Base-by-base conservation (phyloP, 2,113 vertebrate species). In the Elgaria multicarinata region DNA sequence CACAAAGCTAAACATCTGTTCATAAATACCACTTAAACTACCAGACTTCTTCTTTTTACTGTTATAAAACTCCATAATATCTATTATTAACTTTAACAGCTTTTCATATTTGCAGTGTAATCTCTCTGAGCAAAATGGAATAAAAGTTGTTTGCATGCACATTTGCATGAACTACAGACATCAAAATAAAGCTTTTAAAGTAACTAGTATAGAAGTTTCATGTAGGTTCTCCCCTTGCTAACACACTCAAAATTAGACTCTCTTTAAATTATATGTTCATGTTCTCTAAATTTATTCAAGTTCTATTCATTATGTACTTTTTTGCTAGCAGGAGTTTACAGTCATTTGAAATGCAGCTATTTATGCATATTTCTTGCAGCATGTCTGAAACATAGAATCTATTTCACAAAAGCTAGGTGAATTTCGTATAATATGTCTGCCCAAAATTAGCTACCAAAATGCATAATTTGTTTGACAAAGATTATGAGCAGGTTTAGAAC, bases 1-100 rank as follows among this genome's bases (percentile, higher is more conserved):
- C 81, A 90, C 85, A 87, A 91, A 91, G 24, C 3, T 42, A 86
- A 92, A 91, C 81, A 88, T 18, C 22, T 90, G 33, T 74, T 90
- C 71, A 74, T 83, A 90, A 92, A 69, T 72, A 72, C 44, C 62
- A 92, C 77, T 87, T n/a, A 87, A 85, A 90, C 87, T 16, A 1
- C 62, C 31, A 79, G 71, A 86, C 24, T 92, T 86, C 14, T 78
- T 71, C 78, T 26, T 44, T 87, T 89, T 77, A 90, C 58, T 72
- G 31, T 83, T 44, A 67, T 72, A 67, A 85, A 93, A 89, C 76
- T 79, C 28, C 44, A 85, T 66, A 36, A 83, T 44, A 53, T n/a
- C 62, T 53, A 79, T 79, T 91, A 87, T 88, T 89, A 91, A 71
- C 67, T 44, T 90, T 93, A 87, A 81, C 8, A 20, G 42, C 16